phyloP scores from a whole-genome alignment of 2,113 vertebrate species.

The Ictalurus punctatus region DNA sequence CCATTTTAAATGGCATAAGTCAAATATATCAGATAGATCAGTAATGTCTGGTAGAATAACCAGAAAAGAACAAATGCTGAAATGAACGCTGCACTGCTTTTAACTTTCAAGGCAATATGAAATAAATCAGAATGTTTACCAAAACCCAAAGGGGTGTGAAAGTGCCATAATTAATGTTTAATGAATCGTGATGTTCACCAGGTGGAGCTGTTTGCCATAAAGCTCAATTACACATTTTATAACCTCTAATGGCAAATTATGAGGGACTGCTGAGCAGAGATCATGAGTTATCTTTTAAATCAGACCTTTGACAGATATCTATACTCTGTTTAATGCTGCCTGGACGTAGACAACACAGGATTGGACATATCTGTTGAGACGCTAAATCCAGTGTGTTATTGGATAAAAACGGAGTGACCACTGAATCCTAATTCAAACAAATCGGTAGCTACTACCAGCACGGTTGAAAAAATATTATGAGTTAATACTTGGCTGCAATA shows the following conservation, averaged over 20 bases:
- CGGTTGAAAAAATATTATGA: not conserved
- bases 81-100: not conserved
- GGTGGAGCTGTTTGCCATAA: constrained; percentile 31
- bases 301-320: not conserved
- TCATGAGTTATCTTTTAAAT: not conserved
- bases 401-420: not conserved
- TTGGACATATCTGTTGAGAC: not conserved
- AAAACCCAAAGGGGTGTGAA: not conserved
- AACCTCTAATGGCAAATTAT: not conserved
- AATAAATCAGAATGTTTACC: not conserved
- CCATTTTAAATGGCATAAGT: not conserved
- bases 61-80: not conserved
- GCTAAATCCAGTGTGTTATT: not conserved
- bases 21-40: not conserved
- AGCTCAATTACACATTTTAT: constrained; percentile 17
- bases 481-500: too few relatives aligned
- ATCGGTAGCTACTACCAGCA: not conserved
- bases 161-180: constrained; percentile 16
- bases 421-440: not conserved
- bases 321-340: not conserved
- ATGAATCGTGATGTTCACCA: constrained; percentile 29
- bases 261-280: not conserved
- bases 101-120: not conserved
- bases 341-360: not conserved
- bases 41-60: not conserved